phyloP scores from a whole-genome alignment of 1,140 invertebrate species.

The Ceratina calcarata region DNA sequence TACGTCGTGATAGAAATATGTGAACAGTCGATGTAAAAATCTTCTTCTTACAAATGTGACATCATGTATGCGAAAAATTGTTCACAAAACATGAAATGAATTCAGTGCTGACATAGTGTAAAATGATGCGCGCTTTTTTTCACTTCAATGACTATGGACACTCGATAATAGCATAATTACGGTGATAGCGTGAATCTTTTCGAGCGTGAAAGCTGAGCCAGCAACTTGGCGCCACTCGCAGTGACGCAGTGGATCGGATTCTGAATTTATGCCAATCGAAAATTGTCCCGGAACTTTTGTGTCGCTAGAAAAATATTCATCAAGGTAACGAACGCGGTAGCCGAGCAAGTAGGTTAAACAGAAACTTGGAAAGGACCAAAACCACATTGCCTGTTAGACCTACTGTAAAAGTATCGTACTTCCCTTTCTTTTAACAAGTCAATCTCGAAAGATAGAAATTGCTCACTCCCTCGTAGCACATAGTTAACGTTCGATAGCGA shows the following conservation, averaged over 20 bases:
- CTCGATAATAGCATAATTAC: too few relatives aligned
- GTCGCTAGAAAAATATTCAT: not conserved
- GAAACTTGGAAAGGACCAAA: conserved; percentile 13
- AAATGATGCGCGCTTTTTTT: too few relatives aligned
- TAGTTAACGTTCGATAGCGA: not conserved
- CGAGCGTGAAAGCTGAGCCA: not conserved
- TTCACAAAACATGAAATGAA: too few relatives aligned
- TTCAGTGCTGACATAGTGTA: too few relatives aligned
- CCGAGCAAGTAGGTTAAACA: conserved; percentile 17
- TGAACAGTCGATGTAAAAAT: too few relatives aligned
- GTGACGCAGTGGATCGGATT: not conserved
- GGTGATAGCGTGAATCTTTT: not conserved
- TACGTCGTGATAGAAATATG: too few relatives aligned
- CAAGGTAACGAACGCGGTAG: not conserved
- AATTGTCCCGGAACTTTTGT: not conserved
- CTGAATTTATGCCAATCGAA: conserved; percentile 37
- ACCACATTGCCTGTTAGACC: not conserved
- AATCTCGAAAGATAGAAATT: not conserved
- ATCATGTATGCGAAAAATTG: too few relatives aligned
- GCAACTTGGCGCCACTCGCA: not conserved
- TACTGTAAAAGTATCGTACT: too few relatives aligned
- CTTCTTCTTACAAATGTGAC: too few relatives aligned
- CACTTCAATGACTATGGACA: too few relatives aligned
- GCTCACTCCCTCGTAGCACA: not conserved
- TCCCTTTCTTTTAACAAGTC: not conserved